phyloP scores from a whole-genome alignment of 1,140 invertebrate species.

The Drosophila kanapiae region DNA sequence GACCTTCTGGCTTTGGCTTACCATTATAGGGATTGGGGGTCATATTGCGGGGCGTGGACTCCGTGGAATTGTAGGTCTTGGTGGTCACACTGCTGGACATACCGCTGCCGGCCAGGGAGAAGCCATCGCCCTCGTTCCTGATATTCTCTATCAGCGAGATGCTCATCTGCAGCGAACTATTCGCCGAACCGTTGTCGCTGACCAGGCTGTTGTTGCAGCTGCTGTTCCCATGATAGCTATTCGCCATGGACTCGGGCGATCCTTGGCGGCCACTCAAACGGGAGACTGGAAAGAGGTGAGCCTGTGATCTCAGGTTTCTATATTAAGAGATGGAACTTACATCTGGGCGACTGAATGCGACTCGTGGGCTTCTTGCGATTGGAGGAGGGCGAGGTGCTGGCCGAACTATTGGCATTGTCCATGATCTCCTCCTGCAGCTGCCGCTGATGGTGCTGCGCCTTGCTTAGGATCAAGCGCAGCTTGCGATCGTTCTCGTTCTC shows the following conservation, averaged over 20 bases:
- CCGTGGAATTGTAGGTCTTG: constrained; percentile 79
- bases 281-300: constrained; percentile 76
- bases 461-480: constrained; percentile 92
- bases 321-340: constrained; percentile 29
- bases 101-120: constrained; percentile 82
- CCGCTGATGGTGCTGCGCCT: constrained; percentile 95
- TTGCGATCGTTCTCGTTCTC: constrained; percentile 95
- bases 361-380: constrained; percentile 78
- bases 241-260: constrained; percentile 90
- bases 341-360: constrained; percentile 83
- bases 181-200: constrained; percentile 63
- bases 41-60: constrained; percentile 81
- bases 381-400: constrained; percentile 82
- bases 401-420: constrained; percentile 79
- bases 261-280: constrained; percentile 86
- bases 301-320: neutral
- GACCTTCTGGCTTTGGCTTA: constrained; percentile 6
- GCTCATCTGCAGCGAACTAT: constrained; percentile 87
- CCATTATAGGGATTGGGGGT: constrained; percentile 84
- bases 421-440: constrained; percentile 90
- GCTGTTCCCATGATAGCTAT: constrained; percentile 88
- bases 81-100: constrained; percentile 77
- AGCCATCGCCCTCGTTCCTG: constrained; percentile 86
- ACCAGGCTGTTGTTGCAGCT: constrained; percentile 66
- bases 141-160: constrained; percentile 84